Percentiles rank a stretch among this genome's conserved stretches.
Evolutionary conservation across 2,113 vertebrate genomes (phyloP).

Genomic region (Pterophyllum scalare): DNA sequence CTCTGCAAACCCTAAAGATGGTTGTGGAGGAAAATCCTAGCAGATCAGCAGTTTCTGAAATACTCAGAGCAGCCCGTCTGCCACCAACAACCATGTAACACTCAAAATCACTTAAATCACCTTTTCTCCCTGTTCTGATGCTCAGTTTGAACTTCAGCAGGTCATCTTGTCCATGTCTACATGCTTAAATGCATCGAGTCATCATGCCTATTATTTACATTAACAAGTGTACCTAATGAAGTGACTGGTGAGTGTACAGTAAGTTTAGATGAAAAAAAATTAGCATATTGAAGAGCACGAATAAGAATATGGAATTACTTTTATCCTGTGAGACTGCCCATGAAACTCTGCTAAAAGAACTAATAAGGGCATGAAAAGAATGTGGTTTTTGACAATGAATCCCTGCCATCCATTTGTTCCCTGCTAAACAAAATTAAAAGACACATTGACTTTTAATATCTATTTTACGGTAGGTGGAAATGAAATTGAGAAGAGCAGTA

Average conservation of each 20-base stretch:
- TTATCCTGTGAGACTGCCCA: background rate
- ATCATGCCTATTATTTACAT: background rate
- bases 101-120: too few relatives aligned
- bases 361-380: background rate
- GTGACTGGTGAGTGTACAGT: background rate
- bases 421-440: background rate
- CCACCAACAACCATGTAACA: background rate
- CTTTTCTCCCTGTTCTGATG: too few relatives aligned
- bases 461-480: background rate
- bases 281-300: background rate
- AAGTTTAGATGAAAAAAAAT: background rate
- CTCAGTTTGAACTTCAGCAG: background rate
- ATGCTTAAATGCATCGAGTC: background rate
- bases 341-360: background rate
- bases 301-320: background rate
- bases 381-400: background rate
- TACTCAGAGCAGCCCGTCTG: background rate
- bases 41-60: background rate
- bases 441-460: constrained; percentile 1
- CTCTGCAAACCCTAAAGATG: background rate
- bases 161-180: background rate
- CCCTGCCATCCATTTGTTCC: background rate
- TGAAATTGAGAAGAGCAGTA: background rate
- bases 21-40: constrained; percentile 1
- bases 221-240: background rate